Evolutionary conservation across 1,140 invertebrate species (phyloP), one percentile per base, ranked within the genome.

Genomic region (Dufourea novaeangliae): DNA sequence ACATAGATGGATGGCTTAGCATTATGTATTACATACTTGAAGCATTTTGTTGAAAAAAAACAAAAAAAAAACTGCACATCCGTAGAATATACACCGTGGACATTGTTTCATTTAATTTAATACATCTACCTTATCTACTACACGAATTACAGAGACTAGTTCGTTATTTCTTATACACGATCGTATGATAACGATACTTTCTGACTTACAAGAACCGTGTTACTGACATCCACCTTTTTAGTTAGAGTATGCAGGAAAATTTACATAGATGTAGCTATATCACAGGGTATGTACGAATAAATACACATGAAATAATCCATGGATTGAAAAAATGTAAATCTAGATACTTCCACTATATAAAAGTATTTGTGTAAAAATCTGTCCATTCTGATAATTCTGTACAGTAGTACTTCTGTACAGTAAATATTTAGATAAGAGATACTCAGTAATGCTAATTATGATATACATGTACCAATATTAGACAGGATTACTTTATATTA

Each of bases 201-300:
- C 17, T 61, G 66, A 34, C 34, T 69, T 50, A 39, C 20, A 46
- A 37, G 11, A 8, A 69, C 46, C 37, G 52, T 69, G 73, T 76
- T 76, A 76, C 73, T 76, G 73, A 76, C 73, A 76, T 76, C 73
- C 73, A 76, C 73, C 73, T 69, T 76, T 22, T 34, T 17, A 71
- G 29, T 44, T 41, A n/a, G 12, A 22, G 44, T 61, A 34, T 32
- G 17, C 14, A 11, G 27, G 39, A 4, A 25, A 44, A 34, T 44
- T 71, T 44, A 59, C 32, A 27, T 59, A 59, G 22, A 37, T 61
- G 8, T 61, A 61, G 22, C 3, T 32, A 27, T 22, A 39, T 70
- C 17, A 14, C 39, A 37, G 11, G 32, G n/a, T 70, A 44, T 44
- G 37, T 39, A 22, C 20, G n/a, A 25, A 22, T 44, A 20, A 29